Conservation (phyloP, 2,888 invertebrate species). For the Cerastis rubricosa region DNA sequence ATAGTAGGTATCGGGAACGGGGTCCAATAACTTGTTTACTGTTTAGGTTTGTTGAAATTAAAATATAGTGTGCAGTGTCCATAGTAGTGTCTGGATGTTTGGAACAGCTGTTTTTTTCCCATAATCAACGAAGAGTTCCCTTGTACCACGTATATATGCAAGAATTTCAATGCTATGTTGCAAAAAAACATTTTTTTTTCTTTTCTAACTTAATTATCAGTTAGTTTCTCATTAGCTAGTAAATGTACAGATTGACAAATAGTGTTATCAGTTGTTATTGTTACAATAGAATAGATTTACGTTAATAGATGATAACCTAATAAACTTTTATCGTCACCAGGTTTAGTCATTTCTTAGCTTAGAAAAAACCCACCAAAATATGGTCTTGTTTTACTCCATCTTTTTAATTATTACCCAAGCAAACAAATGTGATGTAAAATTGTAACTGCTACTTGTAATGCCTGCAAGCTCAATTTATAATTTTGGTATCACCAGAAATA, state of each 20-base stretch:
- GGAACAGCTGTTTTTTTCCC: background rate
- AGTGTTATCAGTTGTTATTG: constrained; percentile 29
- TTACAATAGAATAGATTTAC: background rate
- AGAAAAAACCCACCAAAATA: background rate
- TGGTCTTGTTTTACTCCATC: background rate
- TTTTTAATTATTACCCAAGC: background rate
- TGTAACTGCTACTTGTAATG: too few species aligned
- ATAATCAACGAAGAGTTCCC: background rate
- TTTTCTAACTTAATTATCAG: too few species aligned
- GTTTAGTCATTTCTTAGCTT: constrained; percentile 7
- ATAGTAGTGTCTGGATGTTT: background rate
- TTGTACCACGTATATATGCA: background rate
- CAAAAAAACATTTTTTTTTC: background rate
- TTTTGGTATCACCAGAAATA: too few species aligned
- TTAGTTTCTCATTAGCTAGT: constrained; percentile 1
- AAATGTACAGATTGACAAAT: background rate
- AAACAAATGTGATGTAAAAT: too few species aligned
- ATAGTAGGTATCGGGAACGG: too few species aligned
- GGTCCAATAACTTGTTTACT: background rate
- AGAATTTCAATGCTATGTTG: background rate
- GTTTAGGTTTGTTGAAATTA: background rate
- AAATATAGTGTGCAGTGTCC: background rate
- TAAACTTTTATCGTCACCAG: constrained; percentile 3
- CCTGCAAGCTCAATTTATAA: too few species aligned
- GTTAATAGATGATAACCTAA: constrained; percentile 16